Base-by-base conservation (phyloP, 2,797 vertebrate genomes). In the Tapera naevia region DNA sequence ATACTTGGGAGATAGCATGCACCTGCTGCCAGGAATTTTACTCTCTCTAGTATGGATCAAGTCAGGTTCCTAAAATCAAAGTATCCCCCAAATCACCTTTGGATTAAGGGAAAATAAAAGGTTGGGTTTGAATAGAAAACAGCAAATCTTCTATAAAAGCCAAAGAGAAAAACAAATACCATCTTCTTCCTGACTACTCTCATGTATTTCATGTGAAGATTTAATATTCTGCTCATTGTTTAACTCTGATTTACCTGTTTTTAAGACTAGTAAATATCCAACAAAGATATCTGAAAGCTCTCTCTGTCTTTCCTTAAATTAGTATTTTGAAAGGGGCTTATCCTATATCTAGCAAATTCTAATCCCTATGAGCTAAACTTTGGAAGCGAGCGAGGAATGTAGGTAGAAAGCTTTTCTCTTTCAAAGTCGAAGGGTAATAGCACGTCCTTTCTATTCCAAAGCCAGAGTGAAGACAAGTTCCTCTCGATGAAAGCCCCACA, bases 401-500 rank as follows among this genome's bases (percentile, higher is more conserved):
- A 76, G 90, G 93, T 75, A 89, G 91, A 94, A 87, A 91, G 91
- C 80, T 67, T 89, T 96, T 95, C 86, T 70, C 91, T 94, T 89
- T 91, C 86, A 57, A 89, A 94, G 85, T 62, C 0, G 35, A 33
- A 57, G 72, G 73, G 85, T 56, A 92, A 94, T 76, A 90, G 88
- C 70, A 45, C 0, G 50, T 87, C 96, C 89, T 93, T 95, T 96
- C 90, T 96, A 69, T 88, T 95, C 83, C 91, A 95, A 86, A 94
- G 75, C 30, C 92, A 90, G 81, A 91, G 88, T 88, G 95, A 95
- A 95, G 94, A 89, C 95, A 92, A 88, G 94, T 93, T 96, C 80
- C 89, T 39, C 81, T 79, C 82, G 96, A 96, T 92, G 95, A 97
- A 94, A 96, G 97, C 82, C 39, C 94, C 91, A 94, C 71, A 91